Percentiles rank a stretch among this genome's conserved stretches.
phyloP scores from a whole-genome alignment of 2,113 vertebrate genomes.

The Patagioenas fasciata region DNA sequence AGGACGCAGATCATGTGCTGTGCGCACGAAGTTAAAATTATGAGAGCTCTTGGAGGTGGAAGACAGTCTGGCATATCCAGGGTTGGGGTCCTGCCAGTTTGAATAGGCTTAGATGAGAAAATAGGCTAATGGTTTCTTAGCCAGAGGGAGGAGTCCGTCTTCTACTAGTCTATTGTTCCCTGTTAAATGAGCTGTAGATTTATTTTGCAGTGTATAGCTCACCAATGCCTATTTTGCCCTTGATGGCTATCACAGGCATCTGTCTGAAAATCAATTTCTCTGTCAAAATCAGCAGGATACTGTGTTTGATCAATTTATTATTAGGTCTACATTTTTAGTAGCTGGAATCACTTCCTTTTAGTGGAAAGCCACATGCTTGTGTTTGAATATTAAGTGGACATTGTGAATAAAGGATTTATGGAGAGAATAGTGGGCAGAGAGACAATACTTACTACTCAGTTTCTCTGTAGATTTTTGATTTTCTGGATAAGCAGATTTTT shows the following conservation, averaged over 20 bases:
- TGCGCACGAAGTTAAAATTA: not conserved
- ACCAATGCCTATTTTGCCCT: not conserved
- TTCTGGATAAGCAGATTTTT: not conserved
- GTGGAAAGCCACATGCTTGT: not conserved
- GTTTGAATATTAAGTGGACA: constrained; percentile 24
- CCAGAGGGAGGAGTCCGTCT: constrained; percentile 42
- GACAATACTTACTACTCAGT: not conserved
- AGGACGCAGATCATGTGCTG: not conserved
- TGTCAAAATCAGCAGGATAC: not conserved
- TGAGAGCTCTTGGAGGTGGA: not conserved
- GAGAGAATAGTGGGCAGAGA: not conserved
- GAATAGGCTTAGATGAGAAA: not conserved
- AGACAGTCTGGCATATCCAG: not conserved
- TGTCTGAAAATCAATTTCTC: not conserved
- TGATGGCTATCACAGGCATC: not conserved
- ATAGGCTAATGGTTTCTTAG: constrained; percentile 54
- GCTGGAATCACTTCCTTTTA: constrained; percentile 10
- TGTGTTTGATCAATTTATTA: not conserved
- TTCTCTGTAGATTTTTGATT: constrained; percentile 2
- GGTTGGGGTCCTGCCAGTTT: not conserved
- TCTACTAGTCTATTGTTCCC: constrained; percentile 44
- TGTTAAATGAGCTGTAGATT: constrained; percentile 34
- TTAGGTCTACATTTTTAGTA: not conserved
- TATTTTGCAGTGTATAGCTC: not conserved
- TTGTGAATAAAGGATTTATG: constrained; percentile 25